Evolutionary conservation across 2,888 invertebrate species (phyloP).

Genomic region (Synergus umbraculus): DNA sequence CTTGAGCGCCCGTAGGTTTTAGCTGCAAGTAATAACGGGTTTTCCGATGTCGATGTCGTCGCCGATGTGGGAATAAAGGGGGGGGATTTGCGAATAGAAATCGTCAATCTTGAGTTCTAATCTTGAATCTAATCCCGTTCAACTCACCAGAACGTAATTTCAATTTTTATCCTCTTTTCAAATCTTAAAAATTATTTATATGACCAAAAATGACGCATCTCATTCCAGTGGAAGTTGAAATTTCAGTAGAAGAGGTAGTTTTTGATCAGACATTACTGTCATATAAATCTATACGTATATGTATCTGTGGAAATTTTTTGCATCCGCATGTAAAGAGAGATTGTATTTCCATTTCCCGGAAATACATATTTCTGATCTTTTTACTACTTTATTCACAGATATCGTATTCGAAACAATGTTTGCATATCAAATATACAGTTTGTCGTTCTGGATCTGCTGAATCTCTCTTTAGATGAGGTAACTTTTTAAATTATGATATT

Average conservation of each 20-base stretch:
- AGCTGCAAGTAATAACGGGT: conserved; percentile 42
- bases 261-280: neutral
- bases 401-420: neutral
- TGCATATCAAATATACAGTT: too few species aligned
- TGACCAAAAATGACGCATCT: too few species aligned
- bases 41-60: conserved; percentile 45
- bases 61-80: conserved; percentile 31
- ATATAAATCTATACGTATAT: neutral
- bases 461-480: too few species aligned
- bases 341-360: neutral
- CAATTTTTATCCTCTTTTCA: neutral
- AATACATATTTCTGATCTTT: neutral
- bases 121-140: neutral
- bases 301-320: neutral
- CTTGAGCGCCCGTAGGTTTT: conserved; percentile 42
- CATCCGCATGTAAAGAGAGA: neutral
- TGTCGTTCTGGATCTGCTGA: too few species aligned
- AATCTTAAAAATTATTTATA: too few species aligned
- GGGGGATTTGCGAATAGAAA: conserved; percentile 27
- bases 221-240: neutral
- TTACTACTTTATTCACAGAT: neutral
- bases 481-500: too few species aligned
- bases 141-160: neutral
- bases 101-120: neutral
- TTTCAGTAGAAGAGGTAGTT: neutral